phyloP scores from a whole-genome alignment of 2,888 invertebrate species.

The Lypha dubia region DNA sequence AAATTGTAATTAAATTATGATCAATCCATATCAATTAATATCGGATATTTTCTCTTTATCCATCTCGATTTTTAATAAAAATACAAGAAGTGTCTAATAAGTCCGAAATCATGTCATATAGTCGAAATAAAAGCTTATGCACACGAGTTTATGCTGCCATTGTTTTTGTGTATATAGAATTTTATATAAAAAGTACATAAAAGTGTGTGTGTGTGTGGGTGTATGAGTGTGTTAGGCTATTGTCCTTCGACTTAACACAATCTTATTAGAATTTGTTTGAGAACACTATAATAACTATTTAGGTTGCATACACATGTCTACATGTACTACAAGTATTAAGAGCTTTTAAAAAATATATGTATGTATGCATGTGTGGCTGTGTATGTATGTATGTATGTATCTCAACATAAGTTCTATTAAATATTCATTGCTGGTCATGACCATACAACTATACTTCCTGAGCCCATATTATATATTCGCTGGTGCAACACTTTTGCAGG shows the following conservation, averaged over 20 bases:
- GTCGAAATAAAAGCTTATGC: neutral
- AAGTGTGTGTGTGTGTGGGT: neutral
- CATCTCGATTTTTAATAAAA: neutral
- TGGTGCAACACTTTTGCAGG: conserved; percentile 2
- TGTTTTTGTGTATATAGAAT: neutral
- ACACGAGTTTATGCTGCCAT: neutral
- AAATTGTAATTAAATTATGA: neutral
- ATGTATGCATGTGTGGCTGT: neutral
- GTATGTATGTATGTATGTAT: neutral
- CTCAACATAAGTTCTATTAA: conserved; percentile 27
- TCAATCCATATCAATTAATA: neutral
- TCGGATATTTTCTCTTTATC: neutral
- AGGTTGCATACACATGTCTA: neutral
- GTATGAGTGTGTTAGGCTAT: neutral
- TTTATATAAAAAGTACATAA: neutral
- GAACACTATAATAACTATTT: conserved; percentile 14
- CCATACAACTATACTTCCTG: conserved; percentile 26
- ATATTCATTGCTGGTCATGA: conserved; percentile 28
- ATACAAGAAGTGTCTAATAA: neutral
- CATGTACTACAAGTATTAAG: neutral
- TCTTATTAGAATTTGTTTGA: conserved; percentile 46
- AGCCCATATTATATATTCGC: neutral
- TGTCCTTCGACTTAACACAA: conserved; percentile 23
- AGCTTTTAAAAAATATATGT: neutral
- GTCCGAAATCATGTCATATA: neutral